A percentile compares a stretch with the other conserved stretches of the same genome.
Evolutionary conservation across 2,888 invertebrate species (phyloP).

Genomic region (Meteorus colon): DNA sequence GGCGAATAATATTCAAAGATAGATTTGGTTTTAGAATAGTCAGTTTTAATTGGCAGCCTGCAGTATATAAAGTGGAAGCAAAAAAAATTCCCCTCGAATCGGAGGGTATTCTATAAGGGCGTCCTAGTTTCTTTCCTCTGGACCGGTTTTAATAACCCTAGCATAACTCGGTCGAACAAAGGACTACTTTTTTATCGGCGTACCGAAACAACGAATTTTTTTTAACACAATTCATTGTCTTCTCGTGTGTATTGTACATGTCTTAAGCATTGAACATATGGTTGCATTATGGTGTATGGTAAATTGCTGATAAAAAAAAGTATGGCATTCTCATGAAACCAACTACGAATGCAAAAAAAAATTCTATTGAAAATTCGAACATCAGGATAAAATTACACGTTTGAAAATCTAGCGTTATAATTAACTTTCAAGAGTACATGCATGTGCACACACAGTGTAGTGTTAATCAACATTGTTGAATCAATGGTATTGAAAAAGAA

Average conservation of each 20-base stretch:
- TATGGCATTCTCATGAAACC: conserved; percentile 1
- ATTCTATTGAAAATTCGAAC: neutral
- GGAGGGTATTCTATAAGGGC: conserved; percentile 17
- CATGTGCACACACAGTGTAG: no score
- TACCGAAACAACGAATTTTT: conserved; percentile 23
- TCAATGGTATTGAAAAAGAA: no score
- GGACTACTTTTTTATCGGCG: conserved; percentile 18
- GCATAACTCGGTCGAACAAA: conserved; percentile 11
- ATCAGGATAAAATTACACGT: neutral
- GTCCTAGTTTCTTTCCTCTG: conserved; percentile 17
- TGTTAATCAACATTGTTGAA: no score
- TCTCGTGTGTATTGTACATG: conserved; percentile 7
- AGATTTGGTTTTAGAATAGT: neutral
- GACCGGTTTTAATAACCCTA: conserved; percentile 28
- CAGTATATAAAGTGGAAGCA: conserved; percentile 9
- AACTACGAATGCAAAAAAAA: neutral
- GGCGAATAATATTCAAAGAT: neutral
- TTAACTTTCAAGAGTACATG: neutral
- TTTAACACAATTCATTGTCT: conserved; percentile 22
- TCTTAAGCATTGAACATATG: conserved; percentile 21
- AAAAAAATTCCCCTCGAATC: conserved; percentile 13
- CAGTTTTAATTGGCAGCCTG: conserved; percentile 11
- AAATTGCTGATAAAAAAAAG: conserved; percentile 29
- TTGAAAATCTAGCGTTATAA: neutral
- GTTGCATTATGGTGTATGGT: conserved; percentile 9